Conservation (phyloP, 2,797 vertebrate genomes). For the Harpagifer antarcticus region DNA sequence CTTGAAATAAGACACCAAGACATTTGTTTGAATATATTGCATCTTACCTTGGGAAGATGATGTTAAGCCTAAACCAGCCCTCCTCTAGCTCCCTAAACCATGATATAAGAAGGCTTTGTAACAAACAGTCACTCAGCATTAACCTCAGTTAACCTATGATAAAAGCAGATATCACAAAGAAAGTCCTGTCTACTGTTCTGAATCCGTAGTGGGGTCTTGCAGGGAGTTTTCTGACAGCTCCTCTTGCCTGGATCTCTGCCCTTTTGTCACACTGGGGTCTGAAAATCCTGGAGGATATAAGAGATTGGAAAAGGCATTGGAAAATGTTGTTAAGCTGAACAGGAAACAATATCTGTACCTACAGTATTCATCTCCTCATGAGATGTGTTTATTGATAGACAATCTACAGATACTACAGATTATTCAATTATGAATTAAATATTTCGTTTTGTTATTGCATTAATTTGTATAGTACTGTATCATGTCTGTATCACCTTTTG, state of each 20-base stretch:
- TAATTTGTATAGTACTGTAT: no score
- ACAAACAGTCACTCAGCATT: constrained; percentile 46
- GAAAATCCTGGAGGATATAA: constrained; percentile 84
- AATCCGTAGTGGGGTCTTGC: constrained; percentile 47
- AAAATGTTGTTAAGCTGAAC: constrained; percentile 44
- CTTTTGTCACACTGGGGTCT: constrained; percentile 87
- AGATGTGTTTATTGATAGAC: background rate
- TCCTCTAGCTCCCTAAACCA: constrained; percentile 1
- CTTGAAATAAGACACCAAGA: constrained; percentile 65
- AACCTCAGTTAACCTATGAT: constrained; percentile 31
- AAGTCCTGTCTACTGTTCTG: constrained; percentile 55
- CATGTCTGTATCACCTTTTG: no score
- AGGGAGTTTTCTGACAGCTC: constrained; percentile 66
- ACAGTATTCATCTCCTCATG: constrained; percentile 36
- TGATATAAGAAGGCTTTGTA: constrained; percentile 33
- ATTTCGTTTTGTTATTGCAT: no score
- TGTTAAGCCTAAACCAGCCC: constrained; percentile 12
- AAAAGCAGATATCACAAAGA: constrained; percentile 14
- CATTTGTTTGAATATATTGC: constrained; percentile 40
- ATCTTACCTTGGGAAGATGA: constrained; percentile 69
- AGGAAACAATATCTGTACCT: constrained; percentile 45
- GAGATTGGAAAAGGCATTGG: constrained; percentile 53
- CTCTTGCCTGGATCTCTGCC: constrained; percentile 82
- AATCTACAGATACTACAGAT: no score
- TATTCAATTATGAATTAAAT: no score